phyloP scores from a whole-genome alignment of 2,888 invertebrate genomes.

The Sesia bembeciformis region DNA sequence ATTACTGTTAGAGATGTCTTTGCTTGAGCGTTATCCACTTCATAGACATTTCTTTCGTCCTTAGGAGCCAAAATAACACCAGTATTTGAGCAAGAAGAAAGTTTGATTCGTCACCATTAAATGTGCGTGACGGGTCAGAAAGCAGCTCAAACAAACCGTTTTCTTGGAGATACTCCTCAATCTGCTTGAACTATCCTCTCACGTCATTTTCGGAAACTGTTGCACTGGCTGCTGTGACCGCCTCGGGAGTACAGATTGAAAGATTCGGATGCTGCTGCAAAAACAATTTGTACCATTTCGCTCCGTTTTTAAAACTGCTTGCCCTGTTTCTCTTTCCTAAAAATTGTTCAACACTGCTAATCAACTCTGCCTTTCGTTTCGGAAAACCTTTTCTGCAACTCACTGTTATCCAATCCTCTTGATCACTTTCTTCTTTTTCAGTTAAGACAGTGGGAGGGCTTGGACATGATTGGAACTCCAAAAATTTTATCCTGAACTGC shows the following conservation, averaged over 20 bases:
- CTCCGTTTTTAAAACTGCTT: conserved; percentile 13
- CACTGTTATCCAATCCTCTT: conserved; percentile 24
- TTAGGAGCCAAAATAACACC: no score
- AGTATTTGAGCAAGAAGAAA: no score
- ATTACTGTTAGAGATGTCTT: no score
- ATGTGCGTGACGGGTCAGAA: conserved; percentile 20
- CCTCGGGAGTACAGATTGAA: conserved; percentile 21
- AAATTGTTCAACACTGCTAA: no score
- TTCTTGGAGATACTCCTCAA: conserved; percentile 18
- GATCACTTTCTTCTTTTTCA: conserved; percentile 18
- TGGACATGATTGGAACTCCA: conserved; percentile 3
- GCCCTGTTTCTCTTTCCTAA: no score
- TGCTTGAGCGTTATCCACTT: no score
- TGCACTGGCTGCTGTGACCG: conserved; percentile 26
- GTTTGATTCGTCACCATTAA: no score
- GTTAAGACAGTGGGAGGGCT: conserved; percentile 9
- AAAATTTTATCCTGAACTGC: conserved; percentile 7
- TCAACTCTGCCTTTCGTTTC: conserved; percentile 15
- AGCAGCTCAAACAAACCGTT: conserved; percentile 17
- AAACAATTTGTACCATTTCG: conserved; percentile 25
- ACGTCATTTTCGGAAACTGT: conserved; percentile 24
- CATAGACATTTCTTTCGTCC: no score
- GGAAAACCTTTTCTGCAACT: conserved; percentile 27
- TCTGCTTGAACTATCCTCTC: conserved; percentile 22
- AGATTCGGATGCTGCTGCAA: conserved; percentile 18